Evolutionary conservation across 2,888 invertebrate genomes (phyloP).

Genomic region (Phortica magna): DNA sequence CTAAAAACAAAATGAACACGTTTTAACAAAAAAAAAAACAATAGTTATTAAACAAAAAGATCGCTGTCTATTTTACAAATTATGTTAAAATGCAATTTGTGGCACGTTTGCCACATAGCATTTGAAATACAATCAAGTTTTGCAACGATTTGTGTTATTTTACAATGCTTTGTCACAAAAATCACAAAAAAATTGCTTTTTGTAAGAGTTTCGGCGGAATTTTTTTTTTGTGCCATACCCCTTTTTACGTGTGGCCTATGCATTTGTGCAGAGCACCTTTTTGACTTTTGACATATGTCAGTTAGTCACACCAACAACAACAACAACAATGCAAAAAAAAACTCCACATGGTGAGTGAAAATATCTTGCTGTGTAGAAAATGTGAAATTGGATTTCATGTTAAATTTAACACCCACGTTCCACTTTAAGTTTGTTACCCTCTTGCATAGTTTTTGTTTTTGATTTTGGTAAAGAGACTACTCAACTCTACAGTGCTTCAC

Average conservation of each 20-base stretch:
- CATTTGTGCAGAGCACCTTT: too few species aligned
- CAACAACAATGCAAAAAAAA: neutral
- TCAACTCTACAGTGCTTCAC: too few species aligned
- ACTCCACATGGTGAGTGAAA: neutral
- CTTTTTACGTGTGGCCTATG: too few species aligned
- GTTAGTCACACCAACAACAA: too few species aligned
- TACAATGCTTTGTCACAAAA: neutral
- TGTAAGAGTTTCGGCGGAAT: too few species aligned
- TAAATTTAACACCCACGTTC: constrained; percentile 70
- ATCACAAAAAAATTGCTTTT: too few species aligned
- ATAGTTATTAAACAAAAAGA: neutral
- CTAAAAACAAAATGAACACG: too few species aligned
- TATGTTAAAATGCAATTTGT: neutral
- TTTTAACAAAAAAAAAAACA: too few species aligned
- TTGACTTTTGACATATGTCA: too few species aligned
- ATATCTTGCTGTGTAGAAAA: constrained; percentile 3
- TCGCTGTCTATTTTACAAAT: too few species aligned
- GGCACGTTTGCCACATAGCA: neutral
- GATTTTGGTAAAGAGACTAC: too few species aligned
- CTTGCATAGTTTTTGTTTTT: constrained; percentile 34
- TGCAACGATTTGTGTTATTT: neutral
- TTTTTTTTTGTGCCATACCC: too few species aligned
- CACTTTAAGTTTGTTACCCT: constrained; percentile 71
- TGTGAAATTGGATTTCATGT: constrained; percentile 70
- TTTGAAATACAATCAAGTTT: neutral